Conservation (phyloP, 2,888 invertebrate genomes). For the Archips crataeganus region DNA sequence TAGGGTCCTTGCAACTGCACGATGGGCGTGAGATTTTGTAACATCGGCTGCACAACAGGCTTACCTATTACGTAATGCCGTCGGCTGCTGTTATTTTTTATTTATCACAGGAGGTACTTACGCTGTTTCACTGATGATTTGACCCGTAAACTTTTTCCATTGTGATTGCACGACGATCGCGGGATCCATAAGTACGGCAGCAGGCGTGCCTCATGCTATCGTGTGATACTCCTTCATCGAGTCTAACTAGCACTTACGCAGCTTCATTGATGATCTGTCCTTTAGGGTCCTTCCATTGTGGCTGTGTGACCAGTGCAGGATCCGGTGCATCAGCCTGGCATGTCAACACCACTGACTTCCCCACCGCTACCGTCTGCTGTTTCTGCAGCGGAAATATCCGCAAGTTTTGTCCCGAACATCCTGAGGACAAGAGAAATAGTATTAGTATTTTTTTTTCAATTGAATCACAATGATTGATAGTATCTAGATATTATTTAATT, state of each 20-base stretch:
- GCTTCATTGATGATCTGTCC: conserved; percentile 89
- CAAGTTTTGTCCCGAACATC: conserved; percentile 81
- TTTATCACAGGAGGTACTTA: too few relatives aligned
- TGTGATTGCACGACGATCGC: conserved; percentile 90
- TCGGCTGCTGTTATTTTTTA: too few relatives aligned
- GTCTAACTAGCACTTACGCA: conserved; percentile 81
- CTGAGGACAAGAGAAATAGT: conserved; percentile 55
- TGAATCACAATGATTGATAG: neutral
- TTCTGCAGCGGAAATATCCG: conserved; percentile 90
- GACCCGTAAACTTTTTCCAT: conserved; percentile 91
- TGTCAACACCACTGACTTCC: conserved; percentile 91
- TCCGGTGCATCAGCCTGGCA: conserved; percentile 91
- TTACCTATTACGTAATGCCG: too few relatives aligned
- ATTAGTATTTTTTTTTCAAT: neutral
- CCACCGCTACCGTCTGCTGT: conserved; percentile 90
- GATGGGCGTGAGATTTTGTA: too few relatives aligned
- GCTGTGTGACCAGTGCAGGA: conserved; percentile 88
- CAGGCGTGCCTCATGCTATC: neutral
- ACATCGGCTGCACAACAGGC: too few relatives aligned
- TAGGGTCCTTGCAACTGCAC: too few relatives aligned
- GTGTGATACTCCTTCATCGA: neutral
- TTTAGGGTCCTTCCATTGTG: conserved; percentile 92
- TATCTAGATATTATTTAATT: too few relatives aligned
- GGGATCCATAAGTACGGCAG: conserved; percentile 69
- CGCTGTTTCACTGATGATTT: conserved; percentile 85